A percentile compares a stretch with the other conserved stretches of the same genome.
phyloP scores from a whole-genome alignment of 2,113 vertebrate genomes.

The Morphnarchus princeps region DNA sequence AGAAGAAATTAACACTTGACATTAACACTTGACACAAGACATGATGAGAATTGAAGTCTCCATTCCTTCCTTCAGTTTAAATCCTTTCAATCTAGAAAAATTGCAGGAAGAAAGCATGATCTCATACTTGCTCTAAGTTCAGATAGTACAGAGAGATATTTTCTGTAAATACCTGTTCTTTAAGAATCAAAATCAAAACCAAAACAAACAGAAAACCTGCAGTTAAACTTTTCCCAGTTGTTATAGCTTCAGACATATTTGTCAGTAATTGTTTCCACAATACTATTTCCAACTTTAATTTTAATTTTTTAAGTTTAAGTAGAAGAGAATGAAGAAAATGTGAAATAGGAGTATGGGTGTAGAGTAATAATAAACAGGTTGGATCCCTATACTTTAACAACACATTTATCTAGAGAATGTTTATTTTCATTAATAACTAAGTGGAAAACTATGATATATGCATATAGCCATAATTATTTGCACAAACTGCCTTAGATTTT shows the following conservation, averaged over 20 bases:
- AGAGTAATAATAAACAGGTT: neutral
- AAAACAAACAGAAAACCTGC: neutral
- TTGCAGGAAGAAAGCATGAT: neutral
- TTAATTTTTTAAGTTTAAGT: neutral
- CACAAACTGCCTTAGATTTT: neutral
- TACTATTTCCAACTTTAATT: neutral
- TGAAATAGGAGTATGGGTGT: neutral
- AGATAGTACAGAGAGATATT: neutral
- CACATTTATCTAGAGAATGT: neutral
- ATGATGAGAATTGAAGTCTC: neutral
- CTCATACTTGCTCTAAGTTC: neutral
- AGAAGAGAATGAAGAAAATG: neutral
- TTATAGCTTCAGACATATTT: neutral
- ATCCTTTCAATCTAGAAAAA: neutral
- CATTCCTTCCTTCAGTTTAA: neutral
- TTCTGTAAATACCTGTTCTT: neutral
- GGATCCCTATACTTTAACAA: neutral
- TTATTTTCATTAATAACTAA: neutral
- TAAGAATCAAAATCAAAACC: neutral
- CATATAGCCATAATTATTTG: neutral
- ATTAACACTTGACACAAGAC: neutral
- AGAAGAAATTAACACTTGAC: neutral
- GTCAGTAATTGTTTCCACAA: neutral
- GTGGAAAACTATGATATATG: neutral
- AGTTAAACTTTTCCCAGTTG: neutral